Evolutionary conservation across 1,140 invertebrate species (phyloP), one percentile per base, ranked within the genome.

Genomic region (Triops cancriformis): DNA sequence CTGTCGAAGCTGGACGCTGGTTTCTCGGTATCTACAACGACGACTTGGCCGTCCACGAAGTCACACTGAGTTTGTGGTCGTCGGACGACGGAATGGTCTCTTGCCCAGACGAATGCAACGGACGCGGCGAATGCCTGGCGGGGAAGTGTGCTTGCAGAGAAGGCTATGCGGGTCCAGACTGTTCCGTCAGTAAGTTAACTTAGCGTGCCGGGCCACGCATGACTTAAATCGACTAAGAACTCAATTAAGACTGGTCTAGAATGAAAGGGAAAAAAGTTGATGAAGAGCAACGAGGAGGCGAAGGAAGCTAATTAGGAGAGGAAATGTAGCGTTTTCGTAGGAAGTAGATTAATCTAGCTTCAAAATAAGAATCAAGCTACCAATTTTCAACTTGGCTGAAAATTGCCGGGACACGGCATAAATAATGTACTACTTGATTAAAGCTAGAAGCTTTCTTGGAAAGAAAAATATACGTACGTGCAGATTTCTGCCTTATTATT

Each of bases 21-120:
- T 98, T 96, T 86, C 88, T 98, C 42, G 94, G 94, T 5, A 89
- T 98, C 78, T 98, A 97, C 85, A 98, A 98, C 85, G 97, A 98
- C 84, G 94, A 95, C 82, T 86, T 94, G 10, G 89, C 93, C 80
- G 88, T 93, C 26, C 91, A 96, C 83, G 91, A 89, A 81, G 91
- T 96, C 1, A 90, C 82, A 10, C 87, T 94, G 83, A 87, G 93
- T 76, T 91, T 94, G 74, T 91, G 91, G 77, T 92, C 94, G 84
- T 93, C 92, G 5, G 92, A 94, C 85, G 93, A 92, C 23, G 90
- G 96, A 6, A 93, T 92, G 76, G 94, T 93, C 73, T 92, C 92
- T 76, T 98, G 96, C 84, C 94, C 93, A 4, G 94, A 96, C 82
- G 95, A 98, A 83, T 99, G 97, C 84, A 94, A 92, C 73, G 95